A percentile compares a stretch with the other conserved stretches of the same genome.
Conservation (phyloP, 2,113 vertebrate species). For the Cephalopterus ornatus region DNA sequence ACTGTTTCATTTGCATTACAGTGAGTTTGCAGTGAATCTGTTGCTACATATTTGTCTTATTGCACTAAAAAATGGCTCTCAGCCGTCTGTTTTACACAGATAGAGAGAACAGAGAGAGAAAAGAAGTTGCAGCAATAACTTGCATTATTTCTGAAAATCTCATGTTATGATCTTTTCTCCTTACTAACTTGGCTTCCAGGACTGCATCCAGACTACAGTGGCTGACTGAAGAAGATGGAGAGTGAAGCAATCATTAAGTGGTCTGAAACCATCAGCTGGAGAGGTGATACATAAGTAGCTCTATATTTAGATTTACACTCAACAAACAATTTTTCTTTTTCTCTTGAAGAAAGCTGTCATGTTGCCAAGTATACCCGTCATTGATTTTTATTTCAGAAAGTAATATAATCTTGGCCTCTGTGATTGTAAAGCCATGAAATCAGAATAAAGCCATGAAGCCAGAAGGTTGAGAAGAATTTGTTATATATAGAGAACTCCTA, state of each 20-base stretch:
- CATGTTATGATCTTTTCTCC: background rate
- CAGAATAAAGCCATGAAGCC: background rate
- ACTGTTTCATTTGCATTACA: background rate
- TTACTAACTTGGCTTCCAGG: background rate
- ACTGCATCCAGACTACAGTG: background rate
- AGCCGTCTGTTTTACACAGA: background rate
- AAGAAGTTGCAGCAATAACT: background rate
- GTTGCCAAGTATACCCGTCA: background rate
- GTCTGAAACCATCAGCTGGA: background rate
- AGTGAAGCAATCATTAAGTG: background rate
- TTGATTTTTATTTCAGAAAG: background rate
- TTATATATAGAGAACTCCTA: background rate
- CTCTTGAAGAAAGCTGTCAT: background rate
- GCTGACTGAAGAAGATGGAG: background rate
- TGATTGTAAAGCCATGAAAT: background rate
- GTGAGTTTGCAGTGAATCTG: background rate
- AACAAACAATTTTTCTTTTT: background rate
- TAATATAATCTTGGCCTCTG: background rate
- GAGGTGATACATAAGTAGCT: background rate
- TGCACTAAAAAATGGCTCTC: background rate
- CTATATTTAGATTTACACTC: background rate
- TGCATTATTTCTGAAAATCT: background rate
- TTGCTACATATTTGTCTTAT: background rate
- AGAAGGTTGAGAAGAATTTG: background rate
- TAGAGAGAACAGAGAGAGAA: background rate